phyloP scores from a whole-genome alignment of 2,888 invertebrate species.

The Rhodophaea formosa region DNA sequence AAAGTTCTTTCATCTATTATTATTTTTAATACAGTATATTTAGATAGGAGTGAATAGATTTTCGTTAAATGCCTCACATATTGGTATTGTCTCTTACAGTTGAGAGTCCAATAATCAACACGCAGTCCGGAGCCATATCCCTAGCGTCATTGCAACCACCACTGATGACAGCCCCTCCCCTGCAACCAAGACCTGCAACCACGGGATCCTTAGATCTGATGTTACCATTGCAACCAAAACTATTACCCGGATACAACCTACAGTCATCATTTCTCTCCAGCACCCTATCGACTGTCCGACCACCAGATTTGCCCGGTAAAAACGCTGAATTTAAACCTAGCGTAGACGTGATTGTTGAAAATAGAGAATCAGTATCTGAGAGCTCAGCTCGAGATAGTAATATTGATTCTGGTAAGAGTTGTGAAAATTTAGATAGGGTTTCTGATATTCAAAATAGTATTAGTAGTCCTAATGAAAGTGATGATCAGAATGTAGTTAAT shows the following conservation, averaged over 20 bases:
- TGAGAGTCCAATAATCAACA: slow-evolving; percentile 78
- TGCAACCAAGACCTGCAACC: slow-evolving; percentile 86
- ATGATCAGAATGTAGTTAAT: slow-evolving; percentile 41
- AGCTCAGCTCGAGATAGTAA: slow-evolving; percentile 33
- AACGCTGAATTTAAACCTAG: slow-evolving; percentile 54
- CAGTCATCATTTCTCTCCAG: slow-evolving; percentile 74
- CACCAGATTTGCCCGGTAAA: slow-evolving; percentile 52
- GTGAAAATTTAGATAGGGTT: slow-evolving; percentile 51
- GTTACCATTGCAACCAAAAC: slow-evolving; percentile 87
- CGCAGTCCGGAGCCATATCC: slow-evolving; percentile 71
- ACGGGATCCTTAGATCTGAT: slow-evolving; percentile 85
- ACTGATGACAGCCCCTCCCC: slow-evolving; percentile 79
- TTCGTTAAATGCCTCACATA: slow-evolving; percentile 4
- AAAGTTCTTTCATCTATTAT: no score
- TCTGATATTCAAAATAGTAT: slow-evolving; percentile 43
- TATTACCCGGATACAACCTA: slow-evolving; percentile 81
- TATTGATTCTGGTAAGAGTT: slow-evolving; percentile 41
- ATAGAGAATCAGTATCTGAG: slow-evolving; percentile 47
- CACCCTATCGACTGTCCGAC: slow-evolving; percentile 74
- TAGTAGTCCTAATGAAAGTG: slow-evolving; percentile 45
- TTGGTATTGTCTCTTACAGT: slow-evolving; percentile 68
- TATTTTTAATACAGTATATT: no score
- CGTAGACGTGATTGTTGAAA: slow-evolving; percentile 64
- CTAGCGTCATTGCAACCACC: slow-evolving; percentile 79
- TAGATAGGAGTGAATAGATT: background rate